A percentile compares a stretch with the other conserved stretches of the same genome.
These are phyloP conservation scores for Pentamera pediparva DNA, from an alignment of 53 echinoderm and acorn worm genomes.

Conservation along the genomic window DNA sequence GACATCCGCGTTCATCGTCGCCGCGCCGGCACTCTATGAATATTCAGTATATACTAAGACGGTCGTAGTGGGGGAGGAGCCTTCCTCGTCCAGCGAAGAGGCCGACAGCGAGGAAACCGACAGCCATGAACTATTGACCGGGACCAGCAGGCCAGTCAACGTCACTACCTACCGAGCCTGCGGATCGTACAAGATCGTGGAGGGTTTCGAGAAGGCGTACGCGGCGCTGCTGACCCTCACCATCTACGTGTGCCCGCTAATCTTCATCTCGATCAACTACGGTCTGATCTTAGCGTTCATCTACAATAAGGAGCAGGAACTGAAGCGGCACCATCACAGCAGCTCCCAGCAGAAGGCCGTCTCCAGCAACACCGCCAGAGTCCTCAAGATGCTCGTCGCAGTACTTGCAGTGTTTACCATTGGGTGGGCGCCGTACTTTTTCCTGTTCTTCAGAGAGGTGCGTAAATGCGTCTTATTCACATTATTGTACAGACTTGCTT, in stretches of 20 bases:
- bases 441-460: slow-evolving; percentile 64
- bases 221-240: slow-evolving; percentile 24
- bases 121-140: no score
- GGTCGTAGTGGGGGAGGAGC: background rate
- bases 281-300: slow-evolving; percentile 21
- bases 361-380: background rate
- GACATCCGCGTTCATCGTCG: slow-evolving; percentile 14
- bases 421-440: slow-evolving; percentile 54
- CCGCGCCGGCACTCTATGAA: slow-evolving; percentile 54
- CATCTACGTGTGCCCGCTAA: slow-evolving; percentile 38
- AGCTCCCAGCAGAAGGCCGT: background rate
- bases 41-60: slow-evolving; percentile 46
- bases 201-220: slow-evolving; percentile 44
- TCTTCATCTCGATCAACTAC: slow-evolving; percentile 47
- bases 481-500: no score
- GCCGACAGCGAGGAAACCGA: background rate
- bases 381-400: slow-evolving; percentile 56
- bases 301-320: slow-evolving; percentile 7
- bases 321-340: background rate
- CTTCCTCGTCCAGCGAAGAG: slow-evolving; percentile 2
- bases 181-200: slow-evolving; percentile 45
- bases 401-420: slow-evolving; percentile 40
- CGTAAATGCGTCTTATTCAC: background rate
- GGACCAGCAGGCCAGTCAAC: no score
- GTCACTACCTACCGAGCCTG: slow-evolving; percentile 38